Evolutionary conservation across 2,888 invertebrate species (phyloP).

Genomic region (Leucoma salicis): DNA sequence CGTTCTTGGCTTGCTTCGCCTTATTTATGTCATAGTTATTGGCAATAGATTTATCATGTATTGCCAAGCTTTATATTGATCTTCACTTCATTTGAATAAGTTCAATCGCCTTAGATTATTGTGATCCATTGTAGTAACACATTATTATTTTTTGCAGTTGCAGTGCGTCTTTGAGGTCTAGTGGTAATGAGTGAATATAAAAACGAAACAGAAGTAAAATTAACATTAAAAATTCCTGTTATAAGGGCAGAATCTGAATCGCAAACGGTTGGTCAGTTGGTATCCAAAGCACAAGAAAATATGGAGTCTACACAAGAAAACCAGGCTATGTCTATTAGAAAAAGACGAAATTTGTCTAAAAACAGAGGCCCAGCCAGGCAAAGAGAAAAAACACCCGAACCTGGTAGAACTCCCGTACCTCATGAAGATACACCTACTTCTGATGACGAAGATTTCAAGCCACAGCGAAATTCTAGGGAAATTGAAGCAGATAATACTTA

Average conservation of each 20-base stretch:
- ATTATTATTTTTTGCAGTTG: slow-evolving; percentile 51
- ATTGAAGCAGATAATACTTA: slow-evolving; percentile 75
- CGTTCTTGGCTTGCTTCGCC: slow-evolving; percentile 48
- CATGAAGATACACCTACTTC: slow-evolving; percentile 85
- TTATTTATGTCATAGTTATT: slow-evolving; percentile 56
- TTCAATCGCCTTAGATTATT: slow-evolving; percentile 48
- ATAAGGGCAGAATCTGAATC: slow-evolving; percentile 63
- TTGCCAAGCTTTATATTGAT: slow-evolving; percentile 56
- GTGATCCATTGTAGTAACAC: slow-evolving; percentile 41
- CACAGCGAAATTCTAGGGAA: slow-evolving; percentile 62
- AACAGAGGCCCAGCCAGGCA: slow-evolving; percentile 76
- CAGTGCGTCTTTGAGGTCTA: slow-evolving; percentile 20
- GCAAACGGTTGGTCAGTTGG: slow-evolving; percentile 52
- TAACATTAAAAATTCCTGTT: slow-evolving; percentile 53
- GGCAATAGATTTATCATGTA: slow-evolving; percentile 52
- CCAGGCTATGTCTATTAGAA: slow-evolving; percentile 80
- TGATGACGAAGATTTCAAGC: slow-evolving; percentile 69
- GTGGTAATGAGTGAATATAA: slow-evolving; percentile 61
- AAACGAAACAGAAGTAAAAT: slow-evolving; percentile 37
- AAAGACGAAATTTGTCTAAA: slow-evolving; percentile 83
- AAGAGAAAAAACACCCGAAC: slow-evolving; percentile 77
- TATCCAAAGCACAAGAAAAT: slow-evolving; percentile 49
- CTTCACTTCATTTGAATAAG: slow-evolving; percentile 32
- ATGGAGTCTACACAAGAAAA: slow-evolving; percentile 67
- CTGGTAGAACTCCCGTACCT: slow-evolving; percentile 69